phyloP scores from a whole-genome alignment of 2,888 invertebrate species.

The Erebia ligea region DNA sequence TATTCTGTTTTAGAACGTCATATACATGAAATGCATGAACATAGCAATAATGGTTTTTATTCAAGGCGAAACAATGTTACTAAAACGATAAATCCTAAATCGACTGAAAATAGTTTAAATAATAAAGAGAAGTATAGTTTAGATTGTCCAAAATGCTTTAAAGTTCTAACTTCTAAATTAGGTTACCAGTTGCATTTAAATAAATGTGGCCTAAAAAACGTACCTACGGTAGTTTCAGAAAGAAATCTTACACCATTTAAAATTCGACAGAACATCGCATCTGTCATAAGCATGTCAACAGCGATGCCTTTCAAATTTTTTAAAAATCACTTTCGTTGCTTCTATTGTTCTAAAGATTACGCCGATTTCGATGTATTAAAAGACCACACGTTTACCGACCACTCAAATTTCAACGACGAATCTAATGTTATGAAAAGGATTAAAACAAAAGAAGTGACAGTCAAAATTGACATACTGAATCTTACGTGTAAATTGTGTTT shows the following conservation, averaged over 20 bases:
- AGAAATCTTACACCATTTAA: slow-evolving; percentile 33
- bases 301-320: slow-evolving; percentile 56
- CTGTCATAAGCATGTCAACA: slow-evolving; percentile 49
- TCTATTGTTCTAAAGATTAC: slow-evolving; percentile 52
- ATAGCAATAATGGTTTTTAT: not conserved
- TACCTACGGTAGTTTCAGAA: slow-evolving; percentile 22
- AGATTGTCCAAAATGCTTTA: slow-evolving; percentile 36
- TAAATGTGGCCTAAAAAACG: slow-evolving; percentile 35
- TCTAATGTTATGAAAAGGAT: slow-evolving; percentile 45
- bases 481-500: slow-evolving; percentile 51
- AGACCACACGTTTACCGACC: slow-evolving; percentile 45
- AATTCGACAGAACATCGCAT: slow-evolving; percentile 44
- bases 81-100: not conserved
- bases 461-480: slow-evolving; percentile 49
- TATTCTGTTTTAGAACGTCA: slow-evolving; percentile 27
- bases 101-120: not conserved
- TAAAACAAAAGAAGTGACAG: slow-evolving; percentile 44
- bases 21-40: slow-evolving; percentile 22
- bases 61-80: not conserved
- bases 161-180: slow-evolving; percentile 36
- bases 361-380: slow-evolving; percentile 45
- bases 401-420: slow-evolving; percentile 44
- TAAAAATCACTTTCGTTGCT: slow-evolving; percentile 53
- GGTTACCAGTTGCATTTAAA: slow-evolving; percentile 37
- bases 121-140: slow-evolving; percentile 25